phyloP scores from a whole-genome alignment of 2,113 vertebrate genomes.

The Cyphomyrus plagiostoma region DNA sequence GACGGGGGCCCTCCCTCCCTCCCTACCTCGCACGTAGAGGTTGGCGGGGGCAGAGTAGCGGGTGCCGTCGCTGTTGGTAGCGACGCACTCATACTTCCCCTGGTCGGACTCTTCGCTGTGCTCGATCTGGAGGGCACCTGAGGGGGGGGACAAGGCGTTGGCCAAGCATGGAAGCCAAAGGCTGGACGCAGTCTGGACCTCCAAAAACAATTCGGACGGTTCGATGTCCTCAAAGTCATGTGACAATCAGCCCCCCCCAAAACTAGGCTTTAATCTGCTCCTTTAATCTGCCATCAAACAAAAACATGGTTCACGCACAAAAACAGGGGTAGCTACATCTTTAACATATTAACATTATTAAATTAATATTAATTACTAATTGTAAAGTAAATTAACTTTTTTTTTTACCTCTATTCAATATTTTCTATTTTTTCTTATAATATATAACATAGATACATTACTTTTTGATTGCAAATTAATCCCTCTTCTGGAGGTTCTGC shows the following conservation, averaged over 20 bases:
- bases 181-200: conserved; percentile 38
- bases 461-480: background rate
- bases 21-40: conserved; percentile 95
- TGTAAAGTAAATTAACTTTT: too few species aligned
- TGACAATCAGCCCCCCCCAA: conserved; percentile 60
- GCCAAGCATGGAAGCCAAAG: conserved; percentile 60
- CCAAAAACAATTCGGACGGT: conserved; percentile 60
- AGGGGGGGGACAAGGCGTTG: conserved; percentile 77
- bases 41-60: conserved; percentile 97
- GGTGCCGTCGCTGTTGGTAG: conserved; percentile 96
- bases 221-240: conserved; percentile 48
- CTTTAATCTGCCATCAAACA: background rate
- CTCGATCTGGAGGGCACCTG: conserved; percentile 98
- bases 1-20: background rate
- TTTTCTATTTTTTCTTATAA: background rate
- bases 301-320: background rate
- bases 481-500: background rate
- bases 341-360: background rate
- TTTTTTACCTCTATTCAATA: background rate
- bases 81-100: conserved; percentile 99
- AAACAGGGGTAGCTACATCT: background rate
- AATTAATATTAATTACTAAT: too few species aligned
- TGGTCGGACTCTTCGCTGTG: conserved; percentile 97
- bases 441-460: background rate
- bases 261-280: background rate